Evolutionary conservation across 1,140 invertebrate genomes (phyloP), one percentile per base, ranked within the genome.

Genomic region (Diabrotica virgifera): DNA sequence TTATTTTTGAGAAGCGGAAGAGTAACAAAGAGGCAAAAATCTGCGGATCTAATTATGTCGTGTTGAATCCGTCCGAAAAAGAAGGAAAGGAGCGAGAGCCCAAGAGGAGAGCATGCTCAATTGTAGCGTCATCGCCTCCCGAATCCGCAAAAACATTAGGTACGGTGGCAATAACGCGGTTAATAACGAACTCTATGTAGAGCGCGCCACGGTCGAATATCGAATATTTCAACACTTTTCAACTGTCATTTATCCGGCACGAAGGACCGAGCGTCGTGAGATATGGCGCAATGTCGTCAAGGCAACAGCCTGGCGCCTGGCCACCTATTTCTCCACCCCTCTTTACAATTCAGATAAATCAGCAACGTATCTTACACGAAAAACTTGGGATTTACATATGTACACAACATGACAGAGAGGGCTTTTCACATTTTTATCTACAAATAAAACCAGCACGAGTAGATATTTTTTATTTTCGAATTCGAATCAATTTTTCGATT

Each of bases 311-410:
- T 68, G 66, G 71, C 69, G 69, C 69, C 69, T 70, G 64, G 64
- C 57, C 66, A 72, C 69, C 63, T 65, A 64, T 61, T 52, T 68
- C 58, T 68, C 66, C 36, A 62, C 64, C 69, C 69, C 66, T 55
- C 59, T 70, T 60, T 57, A 55, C 64, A 68, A 59, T 63, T 53
- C 66, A 70, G 66, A 71, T 72, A 73, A 73, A 73, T 71, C 67
- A 69, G 67, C 65, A 61, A 59, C 69, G 66, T 72, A 71, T 73
- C 70, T 71, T 70, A 67, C 69, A 60, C 66, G 58, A 69, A 70
- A 70, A 72, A 72, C 68, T 67, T 58, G 56, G 65, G 71, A 70
- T 72, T 70, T 72, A 72, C 71, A 72, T 72, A 68, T 72, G 68
- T 69, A 70, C 61, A 70, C 65, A 72, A 72, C 64, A 69, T 59